Conservation (phyloP, 1,140 invertebrate genomes). For the Drosophila pseudoobscura region DNA sequence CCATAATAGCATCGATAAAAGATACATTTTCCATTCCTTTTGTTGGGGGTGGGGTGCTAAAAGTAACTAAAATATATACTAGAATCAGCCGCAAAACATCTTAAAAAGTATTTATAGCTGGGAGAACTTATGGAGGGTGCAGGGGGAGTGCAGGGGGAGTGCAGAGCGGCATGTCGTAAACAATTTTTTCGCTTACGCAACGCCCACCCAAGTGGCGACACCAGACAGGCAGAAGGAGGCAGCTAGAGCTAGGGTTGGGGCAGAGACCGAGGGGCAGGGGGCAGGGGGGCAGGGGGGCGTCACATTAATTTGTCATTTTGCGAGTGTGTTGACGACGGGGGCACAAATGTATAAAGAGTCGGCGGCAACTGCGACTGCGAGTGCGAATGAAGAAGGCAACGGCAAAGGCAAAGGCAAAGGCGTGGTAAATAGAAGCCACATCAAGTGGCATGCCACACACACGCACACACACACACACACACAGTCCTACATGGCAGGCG, state of each 20-base stretch:
- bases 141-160: neutral
- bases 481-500: too few relatives aligned
- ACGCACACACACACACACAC: conserved; percentile 3
- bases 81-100: conserved; percentile 38
- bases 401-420: neutral
- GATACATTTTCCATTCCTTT: too few relatives aligned
- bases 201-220: conserved; percentile 56
- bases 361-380: neutral
- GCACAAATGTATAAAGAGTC: conserved; percentile 18
- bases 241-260: conserved; percentile 8
- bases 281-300: conserved; percentile 29
- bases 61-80: conserved; percentile 3
- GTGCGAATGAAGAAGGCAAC: neutral
- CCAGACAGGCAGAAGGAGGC: conserved; percentile 21
- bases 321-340: conserved; percentile 58
- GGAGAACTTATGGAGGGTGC: neutral
- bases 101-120: conserved; percentile 48
- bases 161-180: conserved; percentile 49
- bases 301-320: conserved; percentile 78
- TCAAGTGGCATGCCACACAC: conserved; percentile 64
- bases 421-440: conserved; percentile 42
- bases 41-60: too few relatives aligned
- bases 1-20: too few relatives aligned
- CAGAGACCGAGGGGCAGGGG: conserved; percentile 16
- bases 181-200: conserved; percentile 65